Percentiles rank a stretch among this genome's conserved stretches.
Conservation (phyloP, 2,113 vertebrate genomes). For the Irena cyanogastra region DNA sequence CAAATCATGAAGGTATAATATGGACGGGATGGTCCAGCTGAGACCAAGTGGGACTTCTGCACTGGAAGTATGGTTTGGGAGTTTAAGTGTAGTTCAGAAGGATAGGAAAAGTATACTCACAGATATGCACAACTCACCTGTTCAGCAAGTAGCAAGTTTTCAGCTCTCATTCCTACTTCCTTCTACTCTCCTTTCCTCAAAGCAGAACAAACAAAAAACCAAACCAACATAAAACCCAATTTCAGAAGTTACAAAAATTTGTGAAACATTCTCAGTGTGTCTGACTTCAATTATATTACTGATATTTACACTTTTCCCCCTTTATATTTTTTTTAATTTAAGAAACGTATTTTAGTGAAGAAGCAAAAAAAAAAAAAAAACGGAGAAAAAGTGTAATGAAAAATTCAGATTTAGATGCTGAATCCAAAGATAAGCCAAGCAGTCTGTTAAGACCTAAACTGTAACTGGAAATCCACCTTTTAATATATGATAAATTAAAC, state of each 20-base stretch:
- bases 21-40: not conserved
- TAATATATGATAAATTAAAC: not conserved
- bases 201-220: not conserved
- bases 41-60: not conserved
- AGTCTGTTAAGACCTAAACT: not conserved
- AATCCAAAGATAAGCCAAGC: not conserved
- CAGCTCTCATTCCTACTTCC: not conserved
- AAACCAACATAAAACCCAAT: not conserved
- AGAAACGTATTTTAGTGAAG: not conserved
- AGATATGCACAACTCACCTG: not conserved
- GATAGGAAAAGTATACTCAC: not conserved
- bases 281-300: not conserved
- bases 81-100: not conserved
- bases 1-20: not conserved
- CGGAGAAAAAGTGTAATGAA: rapidly evolving
- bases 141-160: not conserved
- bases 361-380: too few species aligned
- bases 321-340: not conserved
- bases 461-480: not conserved
- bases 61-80: not conserved
- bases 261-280: not conserved
- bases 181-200: not conserved
- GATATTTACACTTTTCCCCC: not conserved
- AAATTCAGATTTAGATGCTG: not conserved
- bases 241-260: not conserved